phyloP scores from a whole-genome alignment of 2,797 vertebrate species.

The Corythornis leucogaster region DNA sequence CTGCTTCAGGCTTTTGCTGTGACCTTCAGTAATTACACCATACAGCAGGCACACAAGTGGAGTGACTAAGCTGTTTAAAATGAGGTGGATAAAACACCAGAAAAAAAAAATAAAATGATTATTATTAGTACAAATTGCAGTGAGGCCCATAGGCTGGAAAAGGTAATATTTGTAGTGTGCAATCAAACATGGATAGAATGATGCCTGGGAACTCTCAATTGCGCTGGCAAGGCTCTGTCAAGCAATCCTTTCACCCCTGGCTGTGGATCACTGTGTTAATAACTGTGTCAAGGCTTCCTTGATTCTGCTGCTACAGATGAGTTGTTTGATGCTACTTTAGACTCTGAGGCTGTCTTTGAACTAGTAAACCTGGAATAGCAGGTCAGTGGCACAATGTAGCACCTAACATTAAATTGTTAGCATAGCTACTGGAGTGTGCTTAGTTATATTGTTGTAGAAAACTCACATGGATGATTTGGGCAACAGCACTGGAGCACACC shows the following conservation, averaged over 20 bases:
- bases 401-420: background rate
- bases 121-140: background rate
- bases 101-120: background rate
- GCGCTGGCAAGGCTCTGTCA: background rate
- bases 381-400: background rate
- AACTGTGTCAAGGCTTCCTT: background rate
- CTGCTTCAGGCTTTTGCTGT: conserved; percentile 44
- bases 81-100: background rate
- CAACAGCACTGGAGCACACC: background rate
- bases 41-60: background rate
- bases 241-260: conserved; percentile 24
- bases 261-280: conserved; percentile 19
- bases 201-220: background rate
- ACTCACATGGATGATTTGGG: background rate
- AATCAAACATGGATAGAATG: background rate
- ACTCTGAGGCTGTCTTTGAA: background rate
- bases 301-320: conserved; percentile 1
- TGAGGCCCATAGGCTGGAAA: background rate
- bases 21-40: conserved; percentile 54
- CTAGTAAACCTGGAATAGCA: background rate
- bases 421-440: background rate
- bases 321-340: background rate
- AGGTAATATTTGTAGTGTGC: background rate
- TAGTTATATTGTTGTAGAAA: background rate
- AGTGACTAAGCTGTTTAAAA: conserved; percentile 27